Conservation (phyloP, 2,888 invertebrate genomes). For the Orthonevra nobilis region DNA sequence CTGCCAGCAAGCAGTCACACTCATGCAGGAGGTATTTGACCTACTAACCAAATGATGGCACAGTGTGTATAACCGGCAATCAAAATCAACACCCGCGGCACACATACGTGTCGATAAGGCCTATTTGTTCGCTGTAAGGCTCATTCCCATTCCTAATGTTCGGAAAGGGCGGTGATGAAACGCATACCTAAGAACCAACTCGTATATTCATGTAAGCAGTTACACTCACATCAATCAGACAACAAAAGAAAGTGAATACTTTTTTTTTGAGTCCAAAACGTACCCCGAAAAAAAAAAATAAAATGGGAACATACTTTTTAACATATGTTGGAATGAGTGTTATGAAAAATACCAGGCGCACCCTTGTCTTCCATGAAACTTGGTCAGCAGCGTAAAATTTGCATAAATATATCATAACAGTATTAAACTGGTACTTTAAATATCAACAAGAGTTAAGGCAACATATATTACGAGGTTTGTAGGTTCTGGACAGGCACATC, state of each 20-base stretch:
- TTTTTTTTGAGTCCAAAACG: too few species aligned
- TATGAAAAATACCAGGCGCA: too few species aligned
- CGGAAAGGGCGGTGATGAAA: slow-evolving; percentile 3
- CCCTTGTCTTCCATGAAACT: too few species aligned
- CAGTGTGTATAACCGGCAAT: slow-evolving; percentile 23
- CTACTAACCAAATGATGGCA: slow-evolving; percentile 42
- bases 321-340: too few species aligned
- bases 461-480: too few species aligned
- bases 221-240: slow-evolving; percentile 54
- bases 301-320: too few species aligned
- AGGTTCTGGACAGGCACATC: too few species aligned
- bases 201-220: slow-evolving; percentile 13
- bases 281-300: too few species aligned
- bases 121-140: slow-evolving; percentile 32
- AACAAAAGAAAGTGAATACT: slow-evolving; percentile 52
- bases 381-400: too few species aligned
- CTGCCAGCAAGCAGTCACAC: background rate
- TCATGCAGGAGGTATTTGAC: slow-evolving; percentile 22
- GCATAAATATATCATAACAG: too few species aligned
- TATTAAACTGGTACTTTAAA: too few species aligned
- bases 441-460: too few species aligned
- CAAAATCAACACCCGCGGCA: slow-evolving; percentile 28
- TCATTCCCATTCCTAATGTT: slow-evolving; percentile 1
- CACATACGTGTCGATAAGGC: slow-evolving; percentile 24
- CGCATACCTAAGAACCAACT: slow-evolving; percentile 8